These are phyloP conservation scores for Ceratina australensis DNA, from an alignment of 1,140 invertebrate genomes.

Conservation along the genomic window DNA sequence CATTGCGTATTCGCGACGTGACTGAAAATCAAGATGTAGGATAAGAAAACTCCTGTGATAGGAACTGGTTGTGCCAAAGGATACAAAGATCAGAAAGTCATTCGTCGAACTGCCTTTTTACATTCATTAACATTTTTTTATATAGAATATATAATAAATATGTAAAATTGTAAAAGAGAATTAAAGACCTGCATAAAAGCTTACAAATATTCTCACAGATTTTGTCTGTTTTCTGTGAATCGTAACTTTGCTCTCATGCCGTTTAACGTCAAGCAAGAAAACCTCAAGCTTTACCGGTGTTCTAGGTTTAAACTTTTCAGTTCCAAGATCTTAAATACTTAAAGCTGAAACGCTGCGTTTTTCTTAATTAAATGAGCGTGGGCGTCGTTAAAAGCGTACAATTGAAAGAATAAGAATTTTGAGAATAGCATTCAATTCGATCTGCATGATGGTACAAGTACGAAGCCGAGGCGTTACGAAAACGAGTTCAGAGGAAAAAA, in stretches of 20 bases:
- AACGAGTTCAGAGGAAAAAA: too few species aligned
- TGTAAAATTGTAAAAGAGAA: too few species aligned
- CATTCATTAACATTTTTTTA: not conserved
- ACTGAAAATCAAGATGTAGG: slow-evolving; percentile 37
- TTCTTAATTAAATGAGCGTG: not conserved
- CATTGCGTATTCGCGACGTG: slow-evolving; percentile 32
- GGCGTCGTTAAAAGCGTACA: not conserved
- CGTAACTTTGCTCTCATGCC: not conserved
- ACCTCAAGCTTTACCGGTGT: not conserved
- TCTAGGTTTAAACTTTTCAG: not conserved
- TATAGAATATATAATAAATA: too few species aligned
- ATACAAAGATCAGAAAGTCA: slow-evolving; percentile 23
- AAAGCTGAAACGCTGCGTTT: not conserved
- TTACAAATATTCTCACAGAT: too few species aligned
- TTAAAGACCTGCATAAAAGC: too few species aligned
- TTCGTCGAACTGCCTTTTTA: not conserved
- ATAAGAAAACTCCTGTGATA: slow-evolving; percentile 21
- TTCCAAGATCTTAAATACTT: not conserved
- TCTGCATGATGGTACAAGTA: not conserved
- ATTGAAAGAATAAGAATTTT: not conserved
- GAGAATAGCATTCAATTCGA: not conserved
- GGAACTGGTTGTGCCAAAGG: not conserved
- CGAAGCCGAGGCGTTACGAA: too few species aligned
- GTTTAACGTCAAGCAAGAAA: not conserved
- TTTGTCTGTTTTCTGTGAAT: not conserved